These are phyloP conservation scores for Leptinotarsa texana DNA, from an alignment of 1,140 invertebrate species.

Conservation along the genomic window DNA sequence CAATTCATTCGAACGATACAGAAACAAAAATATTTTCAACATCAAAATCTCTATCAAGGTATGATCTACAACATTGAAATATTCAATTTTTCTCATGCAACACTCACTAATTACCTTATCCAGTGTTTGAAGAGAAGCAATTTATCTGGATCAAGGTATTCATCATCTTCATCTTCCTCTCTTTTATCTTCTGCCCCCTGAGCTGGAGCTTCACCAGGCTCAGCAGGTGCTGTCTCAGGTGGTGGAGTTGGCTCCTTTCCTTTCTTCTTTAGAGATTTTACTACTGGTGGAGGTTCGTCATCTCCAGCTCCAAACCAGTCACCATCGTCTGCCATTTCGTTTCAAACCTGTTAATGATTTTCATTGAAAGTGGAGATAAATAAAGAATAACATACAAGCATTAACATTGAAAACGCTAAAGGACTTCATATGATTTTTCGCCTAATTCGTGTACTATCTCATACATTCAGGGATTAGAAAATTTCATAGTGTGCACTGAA, in stretches of 20 bases:
- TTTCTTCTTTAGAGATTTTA: constrained; percentile 17
- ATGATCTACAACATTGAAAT: no score
- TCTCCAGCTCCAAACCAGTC: constrained; percentile 41
- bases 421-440: no score
- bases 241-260: constrained; percentile 43
- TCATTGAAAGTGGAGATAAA: no score
- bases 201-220: constrained; percentile 52
- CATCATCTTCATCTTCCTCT: constrained; percentile 55
- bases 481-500: no score
- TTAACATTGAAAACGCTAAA: no score
- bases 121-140: constrained; percentile 70
- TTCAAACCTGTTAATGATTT: background rate
- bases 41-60: no score
- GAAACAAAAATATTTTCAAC: no score
- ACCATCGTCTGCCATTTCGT: constrained; percentile 39
- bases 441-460: no score
- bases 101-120: constrained; percentile 62
- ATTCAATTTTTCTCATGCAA: no score
- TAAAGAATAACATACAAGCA: no score
- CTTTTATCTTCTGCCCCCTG: constrained; percentile 50
- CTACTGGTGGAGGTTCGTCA: constrained; percentile 50
- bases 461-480: no score
- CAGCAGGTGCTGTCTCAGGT: constrained; percentile 42
- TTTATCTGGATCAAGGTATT: constrained; percentile 62
- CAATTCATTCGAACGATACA: no score